Evolutionary conservation across 2,113 vertebrate genomes (phyloP).

Genomic region (Nesogale talazaci): DNA sequence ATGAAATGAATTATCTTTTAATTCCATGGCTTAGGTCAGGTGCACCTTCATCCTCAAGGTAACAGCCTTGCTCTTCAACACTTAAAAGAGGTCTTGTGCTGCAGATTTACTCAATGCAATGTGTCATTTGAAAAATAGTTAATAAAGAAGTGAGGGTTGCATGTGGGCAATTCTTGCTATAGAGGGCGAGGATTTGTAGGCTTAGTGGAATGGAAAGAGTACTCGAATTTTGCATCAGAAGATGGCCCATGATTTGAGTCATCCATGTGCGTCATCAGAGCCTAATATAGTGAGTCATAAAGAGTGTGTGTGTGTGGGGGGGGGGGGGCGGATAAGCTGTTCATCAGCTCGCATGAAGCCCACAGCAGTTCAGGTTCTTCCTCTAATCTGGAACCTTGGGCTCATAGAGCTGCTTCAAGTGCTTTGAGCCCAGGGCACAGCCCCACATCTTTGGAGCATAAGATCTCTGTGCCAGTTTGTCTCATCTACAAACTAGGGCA

Average conservation of each 20-base stretch:
- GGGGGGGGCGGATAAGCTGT: not conserved
- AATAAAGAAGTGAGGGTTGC: not conserved
- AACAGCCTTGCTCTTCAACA: too few species aligned
- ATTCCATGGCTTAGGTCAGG: too few species aligned
- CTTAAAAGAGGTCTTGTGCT: too few species aligned
- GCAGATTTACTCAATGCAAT: too few species aligned
- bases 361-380: not conserved
- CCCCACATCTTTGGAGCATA: not conserved
- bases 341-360: not conserved
- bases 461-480: not conserved
- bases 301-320: too few species aligned
- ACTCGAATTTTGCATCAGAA: not conserved
- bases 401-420: too few species aligned
- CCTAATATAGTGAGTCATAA: not conserved
- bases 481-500: not conserved
- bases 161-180: not conserved
- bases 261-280: not conserved
- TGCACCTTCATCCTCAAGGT: too few species aligned
- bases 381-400: not conserved
- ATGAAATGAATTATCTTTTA: too few species aligned
- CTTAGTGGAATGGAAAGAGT: not conserved
- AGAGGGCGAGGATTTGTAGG: not conserved
- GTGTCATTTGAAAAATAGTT: too few species aligned
- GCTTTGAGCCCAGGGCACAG: not conserved
- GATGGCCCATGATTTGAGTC: not conserved